Evolutionary conservation across 2,888 invertebrate genomes (phyloP).

Genomic region (Vanessa cardui): DNA sequence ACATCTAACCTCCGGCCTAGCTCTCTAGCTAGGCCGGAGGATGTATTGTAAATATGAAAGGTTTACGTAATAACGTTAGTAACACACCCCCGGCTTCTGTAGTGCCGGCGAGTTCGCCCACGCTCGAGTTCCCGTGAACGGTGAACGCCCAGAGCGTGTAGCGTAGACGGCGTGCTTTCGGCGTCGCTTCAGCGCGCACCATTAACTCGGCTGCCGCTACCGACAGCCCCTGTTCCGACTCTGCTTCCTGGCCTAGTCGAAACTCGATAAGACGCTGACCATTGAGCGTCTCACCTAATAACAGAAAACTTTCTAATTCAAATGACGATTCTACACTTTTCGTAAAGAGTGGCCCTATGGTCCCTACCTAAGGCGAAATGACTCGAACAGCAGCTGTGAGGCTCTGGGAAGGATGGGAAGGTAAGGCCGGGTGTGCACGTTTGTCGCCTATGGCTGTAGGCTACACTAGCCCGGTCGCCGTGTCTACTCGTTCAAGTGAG

Average conservation of each 20-base stretch:
- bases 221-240: conserved; percentile 87
- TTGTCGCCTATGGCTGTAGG: conserved; percentile 73
- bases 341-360: conserved; percentile 36
- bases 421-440: conserved; percentile 59
- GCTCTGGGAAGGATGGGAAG: conserved; percentile 21
- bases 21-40: too few relatives aligned
- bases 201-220: conserved; percentile 89
- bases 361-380: conserved; percentile 67
- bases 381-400: conserved; percentile 45
- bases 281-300: conserved; percentile 90
- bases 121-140: conserved; percentile 85
- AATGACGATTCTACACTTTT: conserved; percentile 26
- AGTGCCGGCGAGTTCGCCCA: conserved; percentile 70
- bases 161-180: conserved; percentile 87
- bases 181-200: conserved; percentile 90
- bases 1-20: too few relatives aligned
- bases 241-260: conserved; percentile 86
- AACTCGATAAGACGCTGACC: conserved; percentile 94
- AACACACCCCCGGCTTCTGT: conserved; percentile 73
- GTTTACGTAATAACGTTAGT: neutral
- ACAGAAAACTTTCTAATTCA: conserved; percentile 18
- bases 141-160: conserved; percentile 91
- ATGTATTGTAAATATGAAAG: too few relatives aligned
- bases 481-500: conserved; percentile 46
- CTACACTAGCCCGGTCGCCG: conserved; percentile 64